Conservation (phyloP, 2,797 vertebrate genomes). For the Tachyglossus aculeatus region DNA sequence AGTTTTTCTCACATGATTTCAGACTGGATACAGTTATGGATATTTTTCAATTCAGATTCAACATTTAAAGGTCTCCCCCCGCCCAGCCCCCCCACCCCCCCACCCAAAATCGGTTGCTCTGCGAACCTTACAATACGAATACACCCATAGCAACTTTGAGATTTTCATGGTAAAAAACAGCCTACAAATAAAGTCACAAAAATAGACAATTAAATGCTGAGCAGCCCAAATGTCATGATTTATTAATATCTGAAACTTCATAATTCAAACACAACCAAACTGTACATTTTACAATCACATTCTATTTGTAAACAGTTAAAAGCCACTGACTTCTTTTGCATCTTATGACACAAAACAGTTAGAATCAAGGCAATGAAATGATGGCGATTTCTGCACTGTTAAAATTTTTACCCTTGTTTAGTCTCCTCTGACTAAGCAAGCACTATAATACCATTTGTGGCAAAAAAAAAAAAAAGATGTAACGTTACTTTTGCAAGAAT, state of each 20-base stretch:
- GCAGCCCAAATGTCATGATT: conserved; percentile 86
- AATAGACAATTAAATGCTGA: conserved; percentile 79
- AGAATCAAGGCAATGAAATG: conserved; percentile 99
- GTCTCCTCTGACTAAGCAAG: conserved; percentile 78
- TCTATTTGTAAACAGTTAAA: conserved; percentile 99
- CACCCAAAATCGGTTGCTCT: conserved; percentile 43
- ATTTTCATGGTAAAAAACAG: conserved; percentile 76
- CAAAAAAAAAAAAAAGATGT: conserved; percentile 80
- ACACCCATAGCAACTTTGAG: conserved; percentile 62
- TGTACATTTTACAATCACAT: conserved; percentile 99
- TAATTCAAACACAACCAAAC: conserved; percentile 88
- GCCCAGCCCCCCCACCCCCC: conserved; percentile 50
- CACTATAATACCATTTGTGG: conserved; percentile 90
- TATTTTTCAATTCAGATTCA: conserved; percentile 64
- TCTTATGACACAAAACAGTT: conserved; percentile 95
- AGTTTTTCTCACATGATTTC: conserved; percentile 65
- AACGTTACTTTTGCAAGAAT: conserved; percentile 81
- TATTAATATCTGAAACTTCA: conserved; percentile 91
- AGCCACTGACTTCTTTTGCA: conserved; percentile 98
- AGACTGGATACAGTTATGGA: conserved; percentile 58
- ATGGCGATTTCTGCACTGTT: conserved; percentile 94
- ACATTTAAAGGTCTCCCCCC: conserved; percentile 62
- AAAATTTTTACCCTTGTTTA: conserved; percentile 82
- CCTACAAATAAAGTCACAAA: conserved; percentile 79
- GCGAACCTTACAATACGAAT: conserved; percentile 57